Evolutionary conservation across 2,888 invertebrate genomes (phyloP), one percentile per base, ranked within the genome.

Genomic region (Drosophila quasianomalipes): DNA sequence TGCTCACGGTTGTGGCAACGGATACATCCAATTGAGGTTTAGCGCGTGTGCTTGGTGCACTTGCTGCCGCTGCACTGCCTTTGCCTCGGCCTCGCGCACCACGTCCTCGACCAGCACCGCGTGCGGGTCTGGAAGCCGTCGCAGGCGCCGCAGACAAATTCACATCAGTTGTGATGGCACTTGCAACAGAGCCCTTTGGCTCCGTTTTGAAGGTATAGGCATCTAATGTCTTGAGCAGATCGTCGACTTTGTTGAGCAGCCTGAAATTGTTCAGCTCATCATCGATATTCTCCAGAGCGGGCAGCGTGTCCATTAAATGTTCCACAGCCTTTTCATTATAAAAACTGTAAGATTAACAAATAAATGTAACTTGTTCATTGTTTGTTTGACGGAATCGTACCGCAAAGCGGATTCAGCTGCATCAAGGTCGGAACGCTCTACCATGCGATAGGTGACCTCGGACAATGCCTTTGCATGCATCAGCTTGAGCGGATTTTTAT

Each of bases 401-500:
- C 94, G 92, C 4, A 95, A 92, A 61, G 95, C 93, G 69, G 92
- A 92, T 14, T 93, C 92, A 0, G 95, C 94, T 1, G 95, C 95
- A 70, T 95, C 94, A 16, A 85, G 89, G 86, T 96, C 95, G 61
- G 94, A 94, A 70, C 95, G 95, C 71, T 96, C 95, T 1, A 97
- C 95, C 91, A 94, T 95, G 74, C 95, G 91, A 66, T 90, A 89
- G 51, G 98, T 96, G 22, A 97, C 97, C 91, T 96, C 96, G 4
- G 96, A 96, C 80, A 98, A 94, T 2, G 96, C 96, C 79, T 95
- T 95, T 54, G 97, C 95, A 1, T 97, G 95, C 44, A 98, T 94
- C 51, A 98, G 94, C 67, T 95, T 94, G 26, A 98, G 94, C 51
- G 95, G 94, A 2, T 95, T 94, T 7, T 95, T 94, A n/a, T 91